Evolutionary conservation across 1,140 invertebrate genomes (phyloP), one percentile per base, ranked within the genome.

Genomic region (Ceratosolen fusciceps): DNA sequence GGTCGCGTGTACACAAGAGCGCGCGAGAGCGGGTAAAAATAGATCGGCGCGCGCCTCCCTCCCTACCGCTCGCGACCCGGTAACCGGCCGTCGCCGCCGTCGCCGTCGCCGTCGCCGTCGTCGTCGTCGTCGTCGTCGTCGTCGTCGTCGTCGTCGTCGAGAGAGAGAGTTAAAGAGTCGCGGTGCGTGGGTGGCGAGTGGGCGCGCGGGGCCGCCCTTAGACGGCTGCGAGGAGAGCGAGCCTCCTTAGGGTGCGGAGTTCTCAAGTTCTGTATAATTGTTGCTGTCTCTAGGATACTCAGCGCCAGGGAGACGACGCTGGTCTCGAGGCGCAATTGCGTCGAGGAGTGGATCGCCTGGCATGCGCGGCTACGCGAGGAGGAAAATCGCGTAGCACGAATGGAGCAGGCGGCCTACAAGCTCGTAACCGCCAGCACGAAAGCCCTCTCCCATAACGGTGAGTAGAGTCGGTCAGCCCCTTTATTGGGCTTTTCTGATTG

Each of bases 331-430:
- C 89, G 88, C 80, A 90, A 88, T 72, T 89, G 88, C 79, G 88
- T 90, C 10, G 87, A 90, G 72, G 86, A 90, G 77, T 90, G 87
- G 88, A 90, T 90, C 71, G 88, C 88, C 43, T 90, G 89, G 88
- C 88, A 90, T 80, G 84, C 89, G 26, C 86, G 85, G 78, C 83
- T 90, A 60, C 86, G 86, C 74, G 87, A 86, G 12, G 89, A 90
- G 75, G 90, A 90, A 72, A 87, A 86, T 65, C 87, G 86, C 74
- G 87, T 90, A 31, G 85, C 85, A 77, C 88, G 86, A 74, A 90
- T 90, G 90, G 90, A 90, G 84, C 84, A 89, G 54, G 85, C 88
- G 72, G 88, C 88, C 34, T 85, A 86, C 58, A 90, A 90, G 80
- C 87, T 90, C 73, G 85, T 90, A 75, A 88, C 84, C 77, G 87